phyloP scores from a whole-genome alignment of 2,797 vertebrate genomes.

The Artibeus jamaicensis region DNA sequence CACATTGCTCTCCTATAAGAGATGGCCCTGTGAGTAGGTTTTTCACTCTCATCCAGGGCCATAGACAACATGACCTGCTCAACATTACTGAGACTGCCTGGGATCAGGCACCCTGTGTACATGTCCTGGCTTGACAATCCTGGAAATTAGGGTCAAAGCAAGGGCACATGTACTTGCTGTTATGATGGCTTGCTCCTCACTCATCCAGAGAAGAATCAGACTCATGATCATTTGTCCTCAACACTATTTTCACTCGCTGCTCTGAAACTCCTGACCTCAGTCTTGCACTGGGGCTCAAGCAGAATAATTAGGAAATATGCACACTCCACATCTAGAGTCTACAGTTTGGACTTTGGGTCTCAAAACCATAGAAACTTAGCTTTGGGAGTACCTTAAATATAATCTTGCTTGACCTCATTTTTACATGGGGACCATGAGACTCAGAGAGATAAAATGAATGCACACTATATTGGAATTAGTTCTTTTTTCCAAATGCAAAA shows the following conservation, averaged over 20 bases:
- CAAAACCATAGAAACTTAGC: neutral
- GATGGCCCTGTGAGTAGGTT: neutral
- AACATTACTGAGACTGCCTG: neutral
- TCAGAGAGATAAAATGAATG: neutral
- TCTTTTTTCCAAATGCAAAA: neutral
- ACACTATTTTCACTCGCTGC: accelerated
- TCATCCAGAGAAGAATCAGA: neutral
- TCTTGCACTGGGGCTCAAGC: neutral
- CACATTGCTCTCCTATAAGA: neutral
- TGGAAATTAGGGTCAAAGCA: neutral
- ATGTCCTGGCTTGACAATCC: neutral
- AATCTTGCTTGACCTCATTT: neutral
- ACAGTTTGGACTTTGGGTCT: neutral
- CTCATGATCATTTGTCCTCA: neutral
- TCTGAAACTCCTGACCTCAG: neutral
- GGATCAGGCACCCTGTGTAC: neutral
- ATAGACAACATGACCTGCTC: neutral
- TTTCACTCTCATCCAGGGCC: neutral
- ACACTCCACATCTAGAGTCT: neutral
- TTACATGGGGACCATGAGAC: neutral
- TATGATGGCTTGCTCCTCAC: neutral
- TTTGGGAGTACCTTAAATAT: neutral
- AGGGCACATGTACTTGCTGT: neutral
- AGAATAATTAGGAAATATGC: neutral
- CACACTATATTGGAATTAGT: neutral